Percentiles rank a stretch among this genome's conserved stretches.
phyloP scores from a whole-genome alignment of 2,797 vertebrate genomes.

The Streptopelia turtur region DNA sequence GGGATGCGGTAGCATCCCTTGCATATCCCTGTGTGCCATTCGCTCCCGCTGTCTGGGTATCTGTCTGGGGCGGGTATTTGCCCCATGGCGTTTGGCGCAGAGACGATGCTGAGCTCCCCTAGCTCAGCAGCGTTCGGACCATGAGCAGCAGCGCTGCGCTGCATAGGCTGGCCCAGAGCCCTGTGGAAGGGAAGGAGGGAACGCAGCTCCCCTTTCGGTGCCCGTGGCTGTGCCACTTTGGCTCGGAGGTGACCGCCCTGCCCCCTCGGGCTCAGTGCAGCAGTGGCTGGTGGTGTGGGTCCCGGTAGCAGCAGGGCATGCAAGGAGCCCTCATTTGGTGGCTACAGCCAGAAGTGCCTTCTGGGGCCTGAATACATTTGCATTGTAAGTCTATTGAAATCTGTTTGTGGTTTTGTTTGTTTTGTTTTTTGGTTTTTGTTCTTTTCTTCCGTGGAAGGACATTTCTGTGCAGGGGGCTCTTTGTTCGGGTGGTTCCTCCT shows the following conservation, averaged over 20 bases:
- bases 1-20: not conserved
- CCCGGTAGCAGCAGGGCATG: not conserved
- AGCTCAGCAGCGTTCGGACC: accelerated
- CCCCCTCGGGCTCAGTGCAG: not conserved
- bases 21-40: not conserved
- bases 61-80: not conserved
- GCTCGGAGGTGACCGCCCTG: accelerated
- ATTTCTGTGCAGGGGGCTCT: not conserved
- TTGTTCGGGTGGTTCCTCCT: conserved; percentile 29
- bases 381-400: conserved; percentile 53
- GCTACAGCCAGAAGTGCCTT: conserved; percentile 1
- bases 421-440: not conserved
- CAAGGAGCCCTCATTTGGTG: not conserved
- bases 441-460: not conserved
- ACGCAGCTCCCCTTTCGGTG: accelerated
- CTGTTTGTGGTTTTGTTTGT: not conserved
- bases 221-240: not conserved
- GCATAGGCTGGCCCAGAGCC: not conserved
- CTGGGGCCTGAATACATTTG: conserved; percentile 44
- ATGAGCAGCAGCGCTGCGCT: not conserved
- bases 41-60: not conserved
- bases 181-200: not conserved
- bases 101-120: not conserved
- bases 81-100: not conserved
- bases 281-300: not conserved